Base-by-base conservation (phyloP, 2,888 invertebrate genomes). In the Yponomeuta malinellus region DNA sequence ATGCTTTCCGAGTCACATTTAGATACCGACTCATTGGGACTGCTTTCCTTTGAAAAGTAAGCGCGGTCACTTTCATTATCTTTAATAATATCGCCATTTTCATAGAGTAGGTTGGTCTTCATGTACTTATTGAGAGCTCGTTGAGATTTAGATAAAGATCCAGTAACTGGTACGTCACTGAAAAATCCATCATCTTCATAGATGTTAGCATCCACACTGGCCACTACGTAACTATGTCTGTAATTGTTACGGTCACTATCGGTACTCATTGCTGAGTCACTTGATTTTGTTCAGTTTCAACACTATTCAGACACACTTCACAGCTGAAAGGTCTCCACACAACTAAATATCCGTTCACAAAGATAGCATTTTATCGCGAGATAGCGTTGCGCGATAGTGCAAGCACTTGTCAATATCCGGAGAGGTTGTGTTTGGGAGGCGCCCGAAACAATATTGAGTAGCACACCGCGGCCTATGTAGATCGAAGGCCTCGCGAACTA, bases 21-120 rank as follows among this genome's bases (percentile, higher is more conserved):
- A 29, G 77, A 79, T 65, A 83, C 81, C 63, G 85, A 87, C 73
- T 89, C 83, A 74, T 86, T 88, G 15, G 91, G 90, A 71, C 88
- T 90, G 69, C 83, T 89, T 78, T 90, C 90, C 76, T 90, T 90
- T 48, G 91, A 88, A 78, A 88, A 90, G 76, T 89, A 91, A 33
- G 86, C 88, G 71, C 81, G 80, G 72, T 92, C 91, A 69, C 80
- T 75, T 37, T 78, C 78, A 72, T 83, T 82, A 52, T 71, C 71
- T 6, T 66, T 43, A 43, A 43, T 43, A 8, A 0, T 43, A 43
- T 43, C 64, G 75, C 76, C 85, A 73, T 81, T 83, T 72, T 89
- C 86, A 70, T 86, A 86, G 10, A 89, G 79, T 73, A 92, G 82
- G 84, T 91, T 91, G 72, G 87, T 88, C 76, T 89, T 91, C 3